Evolutionary conservation across 2,888 invertebrate species (phyloP).

Genomic region (Tipula lateralis): DNA sequence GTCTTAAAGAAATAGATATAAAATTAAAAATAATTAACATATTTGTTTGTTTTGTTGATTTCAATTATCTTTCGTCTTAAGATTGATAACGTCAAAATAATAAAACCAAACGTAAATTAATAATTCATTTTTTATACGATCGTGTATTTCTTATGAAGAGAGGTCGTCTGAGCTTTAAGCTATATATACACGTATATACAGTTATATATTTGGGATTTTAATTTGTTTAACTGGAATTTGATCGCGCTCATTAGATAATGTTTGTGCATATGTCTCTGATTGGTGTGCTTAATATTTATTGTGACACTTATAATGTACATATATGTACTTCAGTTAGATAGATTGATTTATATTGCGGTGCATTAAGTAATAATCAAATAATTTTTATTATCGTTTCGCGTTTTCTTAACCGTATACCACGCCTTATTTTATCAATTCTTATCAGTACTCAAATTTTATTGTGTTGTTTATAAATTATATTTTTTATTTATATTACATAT

Average conservation of each 20-base stretch:
- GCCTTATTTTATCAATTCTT: conserved; percentile 9
- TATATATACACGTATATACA: neutral
- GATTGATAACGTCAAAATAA: conserved; percentile 24
- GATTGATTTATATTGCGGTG: conserved; percentile 1
- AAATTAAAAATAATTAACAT: conserved; percentile 1
- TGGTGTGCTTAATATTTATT: neutral
- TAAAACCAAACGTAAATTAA: conserved; percentile 9
- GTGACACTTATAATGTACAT: no score
- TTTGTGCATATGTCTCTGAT: neutral
- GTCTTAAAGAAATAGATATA: neutral
- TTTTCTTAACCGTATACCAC: neutral
- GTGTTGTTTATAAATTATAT: neutral
- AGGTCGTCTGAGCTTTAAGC: neutral
- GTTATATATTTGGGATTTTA: neutral
- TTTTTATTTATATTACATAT: neutral
- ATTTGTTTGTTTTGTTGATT: neutral
- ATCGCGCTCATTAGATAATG: neutral
- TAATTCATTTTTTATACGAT: neutral
- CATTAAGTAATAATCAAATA: neutral
- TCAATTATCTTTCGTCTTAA: neutral
- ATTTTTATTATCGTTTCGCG: neutral
- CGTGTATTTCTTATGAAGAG: neutral
- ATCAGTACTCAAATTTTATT: neutral
- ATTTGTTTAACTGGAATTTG: neutral
- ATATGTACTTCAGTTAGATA: neutral